Evolutionary conservation across 2,888 invertebrate species (phyloP).

Genomic region (Rhodophaea formosa): DNA sequence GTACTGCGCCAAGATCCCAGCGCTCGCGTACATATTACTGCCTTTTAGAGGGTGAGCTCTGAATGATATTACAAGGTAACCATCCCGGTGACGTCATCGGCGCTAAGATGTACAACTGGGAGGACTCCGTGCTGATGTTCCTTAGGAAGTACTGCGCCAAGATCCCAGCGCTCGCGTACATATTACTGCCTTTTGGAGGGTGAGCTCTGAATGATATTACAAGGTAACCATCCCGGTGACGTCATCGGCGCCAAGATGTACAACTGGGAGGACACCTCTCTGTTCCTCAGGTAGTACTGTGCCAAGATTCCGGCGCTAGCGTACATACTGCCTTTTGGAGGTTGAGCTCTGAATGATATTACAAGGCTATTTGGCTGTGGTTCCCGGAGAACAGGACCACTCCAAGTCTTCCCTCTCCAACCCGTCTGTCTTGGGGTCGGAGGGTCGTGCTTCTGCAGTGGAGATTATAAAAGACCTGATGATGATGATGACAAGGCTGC

Average conservation of each 20-base stretch:
- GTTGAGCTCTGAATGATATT: constrained; percentile 45
- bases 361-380: too few species aligned
- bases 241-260: constrained; percentile 96
- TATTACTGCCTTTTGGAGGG: constrained; percentile 76
- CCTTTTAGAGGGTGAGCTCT: constrained; percentile 75
- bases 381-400: too few species aligned
- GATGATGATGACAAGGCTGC: too few species aligned
- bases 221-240: constrained; percentile 91
- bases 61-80: constrained; percentile 57
- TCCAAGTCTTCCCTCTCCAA: too few species aligned
- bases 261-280: constrained; percentile 96
- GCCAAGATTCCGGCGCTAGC: constrained; percentile 70
- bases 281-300: constrained; percentile 85
- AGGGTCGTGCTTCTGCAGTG: too few species aligned
- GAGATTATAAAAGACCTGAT: too few species aligned
- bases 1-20: constrained; percentile 74
- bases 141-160: constrained; percentile 83
- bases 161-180: constrained; percentile 67
- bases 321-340: constrained; percentile 73
- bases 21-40: constrained; percentile 64
- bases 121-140: constrained; percentile 91
- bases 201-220: constrained; percentile 37
- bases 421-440: too few species aligned
- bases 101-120: constrained; percentile 98
- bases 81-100: constrained; percentile 96